Percentiles rank a stretch among this genome's conserved stretches.
Conservation (phyloP, 2,113 vertebrate species). For the Mus pahari region DNA sequence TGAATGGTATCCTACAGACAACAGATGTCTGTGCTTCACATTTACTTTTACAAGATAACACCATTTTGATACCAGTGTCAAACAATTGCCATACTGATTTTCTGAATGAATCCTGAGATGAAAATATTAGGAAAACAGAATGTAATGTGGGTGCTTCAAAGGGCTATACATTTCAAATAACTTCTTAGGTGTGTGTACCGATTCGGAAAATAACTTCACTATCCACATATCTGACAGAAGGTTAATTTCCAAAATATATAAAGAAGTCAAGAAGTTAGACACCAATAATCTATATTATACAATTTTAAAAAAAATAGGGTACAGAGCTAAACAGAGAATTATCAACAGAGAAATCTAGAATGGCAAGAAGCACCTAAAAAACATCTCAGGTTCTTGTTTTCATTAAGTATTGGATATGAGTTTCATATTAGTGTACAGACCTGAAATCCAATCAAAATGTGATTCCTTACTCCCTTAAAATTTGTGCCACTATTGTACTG, state of each 20-base stretch:
- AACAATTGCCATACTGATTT: neutral
- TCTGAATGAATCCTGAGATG: neutral
- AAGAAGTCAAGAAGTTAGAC: too few species aligned
- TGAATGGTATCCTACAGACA: neutral
- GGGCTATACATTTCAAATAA: neutral
- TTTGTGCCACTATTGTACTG: neutral
- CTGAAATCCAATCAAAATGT: neutral
- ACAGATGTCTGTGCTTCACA: neutral
- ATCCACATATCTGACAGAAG: too few species aligned
- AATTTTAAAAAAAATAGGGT: too few species aligned
- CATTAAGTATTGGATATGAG: neutral
- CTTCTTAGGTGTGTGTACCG: accelerated
- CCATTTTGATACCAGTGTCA: neutral
- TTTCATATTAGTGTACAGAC: neutral
- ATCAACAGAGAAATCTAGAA: too few species aligned
- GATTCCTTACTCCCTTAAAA: neutral
- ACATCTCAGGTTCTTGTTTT: too few species aligned
- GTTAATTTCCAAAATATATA: too few species aligned
- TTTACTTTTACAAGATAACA: neutral
- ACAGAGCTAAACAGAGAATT: too few species aligned
- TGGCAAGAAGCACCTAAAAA: too few species aligned
- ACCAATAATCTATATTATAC: too few species aligned
- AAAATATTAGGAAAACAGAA: neutral
- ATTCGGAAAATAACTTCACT: too few species aligned
- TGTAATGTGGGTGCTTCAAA: neutral